phyloP scores from a whole-genome alignment of 2,888 invertebrate species.

The Emmelina monodactyla region DNA sequence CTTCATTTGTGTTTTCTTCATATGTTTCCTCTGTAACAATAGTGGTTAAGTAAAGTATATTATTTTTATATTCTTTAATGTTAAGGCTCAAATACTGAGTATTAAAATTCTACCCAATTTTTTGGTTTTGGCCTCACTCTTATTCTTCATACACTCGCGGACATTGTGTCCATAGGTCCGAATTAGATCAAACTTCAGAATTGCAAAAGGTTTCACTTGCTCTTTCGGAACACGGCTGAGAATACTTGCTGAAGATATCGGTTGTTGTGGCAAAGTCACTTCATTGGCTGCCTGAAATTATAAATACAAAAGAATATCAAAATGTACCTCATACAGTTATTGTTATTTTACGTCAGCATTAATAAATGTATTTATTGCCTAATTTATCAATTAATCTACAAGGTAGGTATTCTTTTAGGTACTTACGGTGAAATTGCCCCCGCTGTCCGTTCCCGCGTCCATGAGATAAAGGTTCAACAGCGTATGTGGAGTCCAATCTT shows the following conservation, averaged over 20 bases:
- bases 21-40: no score
- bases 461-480: conserved; percentile 89
- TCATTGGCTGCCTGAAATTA: conserved; percentile 49
- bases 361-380: background rate
- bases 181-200: conserved; percentile 32
- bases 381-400: background rate
- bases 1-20: no score
- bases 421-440: conserved; percentile 84
- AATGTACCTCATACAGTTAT: no score
- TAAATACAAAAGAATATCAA: no score
- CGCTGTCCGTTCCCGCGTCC: conserved; percentile 96
- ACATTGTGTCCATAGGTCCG: conserved; percentile 38
- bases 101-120: no score
- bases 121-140: conserved; percentile 19
- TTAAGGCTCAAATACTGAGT: no score
- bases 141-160: conserved; percentile 22
- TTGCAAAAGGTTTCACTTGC: conserved; percentile 39
- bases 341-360: no score
- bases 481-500: conserved; percentile 78
- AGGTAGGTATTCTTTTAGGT: background rate
- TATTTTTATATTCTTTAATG: no score
- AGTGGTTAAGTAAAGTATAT: no score
- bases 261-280: conserved; percentile 43
- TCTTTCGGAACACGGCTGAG: conserved; percentile 24
- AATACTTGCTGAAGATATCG: conserved; percentile 31